Evolutionary conservation across 2,113 vertebrate species (phyloP).

Genomic region (Peucedramus taeniatus): DNA sequence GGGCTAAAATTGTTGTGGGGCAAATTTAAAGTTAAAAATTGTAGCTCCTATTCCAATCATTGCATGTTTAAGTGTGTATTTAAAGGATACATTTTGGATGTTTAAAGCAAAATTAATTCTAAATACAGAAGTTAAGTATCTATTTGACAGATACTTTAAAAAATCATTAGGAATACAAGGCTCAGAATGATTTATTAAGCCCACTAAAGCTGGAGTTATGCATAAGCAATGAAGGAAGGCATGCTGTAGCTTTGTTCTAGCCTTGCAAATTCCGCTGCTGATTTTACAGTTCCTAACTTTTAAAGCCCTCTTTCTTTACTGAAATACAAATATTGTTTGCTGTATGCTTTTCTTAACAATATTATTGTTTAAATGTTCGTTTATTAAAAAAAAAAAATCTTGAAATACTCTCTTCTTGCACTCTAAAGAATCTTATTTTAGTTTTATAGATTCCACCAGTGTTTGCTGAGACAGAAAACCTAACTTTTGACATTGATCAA

Average conservation of each 20-base stretch:
- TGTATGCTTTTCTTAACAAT: background rate
- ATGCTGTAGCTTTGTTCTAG: background rate
- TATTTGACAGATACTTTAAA: background rate
- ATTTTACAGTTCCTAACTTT: background rate
- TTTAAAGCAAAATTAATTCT: background rate
- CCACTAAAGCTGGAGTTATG: background rate
- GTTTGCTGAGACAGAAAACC: background rate
- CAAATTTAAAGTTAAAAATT: background rate
- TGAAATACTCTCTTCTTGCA: background rate
- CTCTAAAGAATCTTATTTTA: background rate
- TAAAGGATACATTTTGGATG: background rate
- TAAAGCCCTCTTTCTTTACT: background rate
- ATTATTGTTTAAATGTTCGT: background rate
- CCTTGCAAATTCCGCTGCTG: slow-evolving; percentile 3
- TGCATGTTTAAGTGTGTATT: background rate
- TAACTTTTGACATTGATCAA: background rate
- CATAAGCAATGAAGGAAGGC: slow-evolving; percentile 12
- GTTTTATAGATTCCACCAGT: background rate
- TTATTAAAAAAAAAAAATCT: background rate
- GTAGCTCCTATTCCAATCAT: background rate
- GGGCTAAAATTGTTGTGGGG: background rate
- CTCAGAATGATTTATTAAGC: slow-evolving; percentile 26
- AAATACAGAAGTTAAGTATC: background rate
- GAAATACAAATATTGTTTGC: background rate
- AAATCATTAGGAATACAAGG: background rate